These are phyloP conservation scores for Cariama cristata DNA, from an alignment of 2,113 vertebrate genomes.

Conservation along the genomic window DNA sequence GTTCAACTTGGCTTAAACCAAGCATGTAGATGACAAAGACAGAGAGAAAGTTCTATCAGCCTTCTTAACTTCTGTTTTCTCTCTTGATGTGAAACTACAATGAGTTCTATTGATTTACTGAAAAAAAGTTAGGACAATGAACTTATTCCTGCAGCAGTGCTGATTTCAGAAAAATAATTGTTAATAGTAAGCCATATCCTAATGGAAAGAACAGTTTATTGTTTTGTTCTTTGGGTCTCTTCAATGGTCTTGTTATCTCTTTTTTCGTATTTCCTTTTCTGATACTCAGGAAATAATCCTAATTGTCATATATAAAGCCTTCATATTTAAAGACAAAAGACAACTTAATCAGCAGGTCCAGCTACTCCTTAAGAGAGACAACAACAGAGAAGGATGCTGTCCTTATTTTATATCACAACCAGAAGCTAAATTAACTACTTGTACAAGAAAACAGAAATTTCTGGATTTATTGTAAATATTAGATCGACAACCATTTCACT, in stretches of 20 bases:
- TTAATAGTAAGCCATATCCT: background rate
- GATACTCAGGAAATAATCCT: background rate
- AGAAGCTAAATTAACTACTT: background rate
- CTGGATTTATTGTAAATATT: background rate
- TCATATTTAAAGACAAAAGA: background rate
- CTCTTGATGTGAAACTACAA: background rate
- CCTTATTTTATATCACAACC: background rate
- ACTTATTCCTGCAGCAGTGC: background rate
- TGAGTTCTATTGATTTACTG: background rate
- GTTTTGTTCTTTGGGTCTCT: background rate
- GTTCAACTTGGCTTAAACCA: background rate
- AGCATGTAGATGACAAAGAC: background rate
- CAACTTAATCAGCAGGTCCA: background rate
- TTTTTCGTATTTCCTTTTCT: background rate
- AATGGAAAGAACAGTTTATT: background rate
- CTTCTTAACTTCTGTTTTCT: background rate
- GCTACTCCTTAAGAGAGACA: background rate
- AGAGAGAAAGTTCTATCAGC: background rate
- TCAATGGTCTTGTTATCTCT: background rate
- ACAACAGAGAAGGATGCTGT: background rate
- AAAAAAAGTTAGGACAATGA: background rate
- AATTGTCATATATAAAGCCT: background rate
- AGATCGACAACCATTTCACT: background rate
- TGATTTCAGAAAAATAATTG: background rate
- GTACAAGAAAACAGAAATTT: background rate